phyloP scores from a whole-genome alignment of 2,888 invertebrate species.

The Pyrochroa serraticornis region DNA sequence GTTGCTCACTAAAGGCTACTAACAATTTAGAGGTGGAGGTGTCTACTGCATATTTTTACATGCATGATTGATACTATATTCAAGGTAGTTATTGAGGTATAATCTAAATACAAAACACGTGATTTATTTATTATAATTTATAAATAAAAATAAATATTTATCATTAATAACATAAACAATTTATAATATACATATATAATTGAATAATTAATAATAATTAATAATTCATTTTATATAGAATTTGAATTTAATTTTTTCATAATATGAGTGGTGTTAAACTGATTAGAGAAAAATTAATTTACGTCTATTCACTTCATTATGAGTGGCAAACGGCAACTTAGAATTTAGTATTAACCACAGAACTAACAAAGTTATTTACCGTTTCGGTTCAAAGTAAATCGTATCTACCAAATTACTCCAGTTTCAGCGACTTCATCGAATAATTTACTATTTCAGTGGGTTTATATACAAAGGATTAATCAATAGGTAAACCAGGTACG shows the following conservation, averaged over 20 bases:
- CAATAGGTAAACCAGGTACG: conserved; percentile 6
- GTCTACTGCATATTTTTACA: no score
- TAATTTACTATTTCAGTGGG: conserved; percentile 15
- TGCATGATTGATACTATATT: no score
- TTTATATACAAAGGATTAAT: conserved; percentile 6
- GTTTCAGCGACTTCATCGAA: conserved; percentile 13
- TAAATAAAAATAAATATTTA: no score
- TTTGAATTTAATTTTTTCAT: not conserved
- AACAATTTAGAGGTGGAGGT: no score
- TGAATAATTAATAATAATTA: no score
- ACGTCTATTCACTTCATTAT: conserved; percentile 4
- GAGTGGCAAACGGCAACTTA: conserved; percentile 2
- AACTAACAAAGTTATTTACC: conserved; percentile 23
- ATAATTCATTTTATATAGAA: no score
- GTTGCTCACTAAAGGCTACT: no score
- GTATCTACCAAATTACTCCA: conserved; percentile 16
- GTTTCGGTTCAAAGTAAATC: conserved; percentile 25
- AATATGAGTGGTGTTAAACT: not conserved
- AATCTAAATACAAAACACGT: no score
- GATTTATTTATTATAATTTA: no score
- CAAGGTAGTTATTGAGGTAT: no score
- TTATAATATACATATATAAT: no score
- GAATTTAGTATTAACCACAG: conserved; percentile 10
- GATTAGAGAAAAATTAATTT: not conserved
- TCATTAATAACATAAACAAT: no score